Evolutionary conservation across 2,113 vertebrate genomes (phyloP), one percentile per base, ranked within the genome.

Genomic region (Triplophysa tibetana): DNA sequence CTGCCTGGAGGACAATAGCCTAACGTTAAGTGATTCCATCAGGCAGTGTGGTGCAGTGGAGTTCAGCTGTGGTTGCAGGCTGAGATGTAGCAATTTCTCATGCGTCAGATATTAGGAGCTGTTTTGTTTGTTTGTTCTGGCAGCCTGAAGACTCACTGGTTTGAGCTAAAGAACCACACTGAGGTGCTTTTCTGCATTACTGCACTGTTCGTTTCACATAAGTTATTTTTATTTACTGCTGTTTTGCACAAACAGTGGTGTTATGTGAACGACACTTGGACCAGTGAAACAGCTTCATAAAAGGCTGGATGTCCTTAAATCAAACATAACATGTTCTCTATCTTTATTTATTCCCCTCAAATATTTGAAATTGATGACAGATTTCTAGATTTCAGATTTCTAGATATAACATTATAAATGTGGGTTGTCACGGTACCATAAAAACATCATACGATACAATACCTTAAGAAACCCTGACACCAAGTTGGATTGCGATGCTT

Each of bases 111-210:
- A 52, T 26, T 24, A 13, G 13, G 17, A 21, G 41, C 38, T 63
- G 52, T 60, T 10, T 78, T 56, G 56, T 70, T 43, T 48, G 54
- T 65, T 80, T 83, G 21, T 72, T 60, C 82, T 65, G 82, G 78
- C 78, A 61, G 61, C 54, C 65, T 13, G 45, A 56, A 52, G 54
- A 52, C 11, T 26, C 5, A 10, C 43, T 26, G 61, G 24, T 54
- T 19, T 77, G 38, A 80, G 16, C 48, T 58, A 14, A 24, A 70
- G 26, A 76, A 62, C 50, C 70, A 63, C 69, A 29, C 50, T 0
- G 19, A 58, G 77, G 41, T 75, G n/a, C 60, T 63, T 79, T 74
- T 43, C 58, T 64, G 29, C 10, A 38, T 33, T 70, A 66, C 29
- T 12, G 38, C 26, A 23, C 29, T 29, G 19, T 75, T 21, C n/a